Conservation (phyloP, 92 coral and sea anemone genomes). For the Phymanthus crucifer region DNA sequence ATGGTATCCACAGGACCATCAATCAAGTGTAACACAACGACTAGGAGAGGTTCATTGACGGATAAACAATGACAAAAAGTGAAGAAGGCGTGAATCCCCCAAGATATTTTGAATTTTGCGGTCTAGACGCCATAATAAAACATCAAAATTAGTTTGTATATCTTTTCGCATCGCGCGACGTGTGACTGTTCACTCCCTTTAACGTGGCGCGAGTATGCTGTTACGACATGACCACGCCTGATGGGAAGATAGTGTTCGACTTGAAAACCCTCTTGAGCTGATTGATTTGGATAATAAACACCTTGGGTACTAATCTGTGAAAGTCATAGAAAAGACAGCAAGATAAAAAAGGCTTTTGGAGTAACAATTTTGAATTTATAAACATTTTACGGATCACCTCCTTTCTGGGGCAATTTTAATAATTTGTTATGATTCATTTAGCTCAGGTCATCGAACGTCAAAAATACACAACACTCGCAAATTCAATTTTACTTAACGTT, state of each 20-base stretch:
- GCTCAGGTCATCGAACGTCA: background rate
- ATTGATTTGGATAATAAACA: background rate
- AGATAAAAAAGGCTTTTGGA: too few relatives aligned
- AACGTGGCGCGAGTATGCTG: background rate
- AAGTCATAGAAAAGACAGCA: too few relatives aligned
- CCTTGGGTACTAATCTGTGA: too few relatives aligned
- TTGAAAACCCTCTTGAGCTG: background rate
- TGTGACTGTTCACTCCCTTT: background rate
- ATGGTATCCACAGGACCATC: background rate
- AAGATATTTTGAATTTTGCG: slow-evolving; percentile 13
- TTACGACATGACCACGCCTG: slow-evolving; percentile 7
- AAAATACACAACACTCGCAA: too few relatives aligned
- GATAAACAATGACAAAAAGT: background rate
- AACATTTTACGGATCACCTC: background rate
- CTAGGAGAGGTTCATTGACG: background rate
- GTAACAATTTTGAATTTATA: background rate
- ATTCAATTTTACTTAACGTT: too few relatives aligned
- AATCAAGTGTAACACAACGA: background rate
- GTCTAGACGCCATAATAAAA: background rate
- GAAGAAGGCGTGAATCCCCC: slow-evolving; percentile 12
- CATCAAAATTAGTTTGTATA: background rate
- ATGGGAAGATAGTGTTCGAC: background rate
- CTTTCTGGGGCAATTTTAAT: background rate
- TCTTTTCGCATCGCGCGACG: background rate
- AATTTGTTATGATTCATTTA: background rate